Conservation (phyloP, 2,888 invertebrate genomes). For the Oegoconia quadripuncta region DNA sequence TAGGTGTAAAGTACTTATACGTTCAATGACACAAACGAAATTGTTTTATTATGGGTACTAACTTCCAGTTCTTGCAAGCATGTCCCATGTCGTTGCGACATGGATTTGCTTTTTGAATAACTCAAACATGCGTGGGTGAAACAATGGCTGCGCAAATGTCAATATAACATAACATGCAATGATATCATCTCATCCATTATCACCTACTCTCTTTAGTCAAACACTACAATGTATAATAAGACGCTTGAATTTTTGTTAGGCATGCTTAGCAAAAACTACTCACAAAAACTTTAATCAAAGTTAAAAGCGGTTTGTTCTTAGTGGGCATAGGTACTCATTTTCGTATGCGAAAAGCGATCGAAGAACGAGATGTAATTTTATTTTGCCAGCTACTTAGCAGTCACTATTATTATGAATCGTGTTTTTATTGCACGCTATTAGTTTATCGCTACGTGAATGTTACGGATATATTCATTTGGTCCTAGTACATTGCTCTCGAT, state of each 20-base stretch:
- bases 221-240: no score
- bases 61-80: neutral
- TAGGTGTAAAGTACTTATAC: no score
- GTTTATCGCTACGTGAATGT: no score
- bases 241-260: no score
- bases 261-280: neutral
- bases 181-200: no score
- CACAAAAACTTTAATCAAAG: conserved; percentile 19
- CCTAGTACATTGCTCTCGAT: no score
- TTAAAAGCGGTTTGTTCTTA: conserved; percentile 18
- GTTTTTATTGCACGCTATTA: no score
- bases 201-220: no score
- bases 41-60: neutral
- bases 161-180: conserved; percentile 4
- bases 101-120: conserved; percentile 36
- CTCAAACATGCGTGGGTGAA: conserved; percentile 28
- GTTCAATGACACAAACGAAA: neutral
- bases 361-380: conserved; percentile 30
- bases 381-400: conserved; percentile 38
- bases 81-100: conserved; percentile 15
- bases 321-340: conserved; percentile 3
- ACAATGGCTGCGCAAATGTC: conserved; percentile 34
- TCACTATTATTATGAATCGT: neutral
- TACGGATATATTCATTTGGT: no score
- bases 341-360: conserved; percentile 26